These are phyloP conservation scores for Phaonia tiefii DNA, from an alignment of 2,888 invertebrate species.

Conservation along the genomic window DNA sequence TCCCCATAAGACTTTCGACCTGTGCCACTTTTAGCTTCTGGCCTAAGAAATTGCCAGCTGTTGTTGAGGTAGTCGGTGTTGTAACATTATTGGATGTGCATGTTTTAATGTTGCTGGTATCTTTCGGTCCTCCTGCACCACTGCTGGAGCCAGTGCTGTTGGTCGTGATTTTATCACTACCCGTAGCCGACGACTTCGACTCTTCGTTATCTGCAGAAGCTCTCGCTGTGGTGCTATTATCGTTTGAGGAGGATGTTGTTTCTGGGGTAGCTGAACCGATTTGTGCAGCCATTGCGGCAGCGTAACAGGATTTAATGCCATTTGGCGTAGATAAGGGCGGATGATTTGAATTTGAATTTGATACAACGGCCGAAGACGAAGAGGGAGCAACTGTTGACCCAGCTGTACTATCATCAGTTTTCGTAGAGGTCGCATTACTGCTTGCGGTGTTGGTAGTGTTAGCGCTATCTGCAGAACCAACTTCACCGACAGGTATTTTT, in stretches of 20 bases:
- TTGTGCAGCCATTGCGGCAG: slow-evolving; percentile 64
- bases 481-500: slow-evolving; percentile 58
- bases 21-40: slow-evolving; percentile 79
- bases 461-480: background rate
- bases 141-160: slow-evolving; percentile 29
- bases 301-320: slow-evolving; percentile 69
- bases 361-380: slow-evolving; percentile 50
- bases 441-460: slow-evolving; percentile 42
- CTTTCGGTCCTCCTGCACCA: slow-evolving; percentile 31
- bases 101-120: slow-evolving; percentile 45
- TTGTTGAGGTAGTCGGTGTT: slow-evolving; percentile 75
- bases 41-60: slow-evolving; percentile 76
- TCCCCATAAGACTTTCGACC: slow-evolving; percentile 75
- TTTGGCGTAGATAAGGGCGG: slow-evolving; percentile 69
- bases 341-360: slow-evolving; percentile 62
- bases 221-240: slow-evolving; percentile 35
- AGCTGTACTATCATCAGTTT: slow-evolving; percentile 62
- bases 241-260: slow-evolving; percentile 54
- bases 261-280: slow-evolving; percentile 63
- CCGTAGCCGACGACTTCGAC: slow-evolving; percentile 39
- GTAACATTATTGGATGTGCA: slow-evolving; percentile 59
- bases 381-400: slow-evolving; percentile 42
- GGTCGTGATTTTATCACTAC: slow-evolving; percentile 64
- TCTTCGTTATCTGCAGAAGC: slow-evolving; percentile 35
- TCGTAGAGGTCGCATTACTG: slow-evolving; percentile 23